Evolutionary conservation across 2,113 vertebrate species (phyloP).

Genomic region (Microcebus lehilahytsara): DNA sequence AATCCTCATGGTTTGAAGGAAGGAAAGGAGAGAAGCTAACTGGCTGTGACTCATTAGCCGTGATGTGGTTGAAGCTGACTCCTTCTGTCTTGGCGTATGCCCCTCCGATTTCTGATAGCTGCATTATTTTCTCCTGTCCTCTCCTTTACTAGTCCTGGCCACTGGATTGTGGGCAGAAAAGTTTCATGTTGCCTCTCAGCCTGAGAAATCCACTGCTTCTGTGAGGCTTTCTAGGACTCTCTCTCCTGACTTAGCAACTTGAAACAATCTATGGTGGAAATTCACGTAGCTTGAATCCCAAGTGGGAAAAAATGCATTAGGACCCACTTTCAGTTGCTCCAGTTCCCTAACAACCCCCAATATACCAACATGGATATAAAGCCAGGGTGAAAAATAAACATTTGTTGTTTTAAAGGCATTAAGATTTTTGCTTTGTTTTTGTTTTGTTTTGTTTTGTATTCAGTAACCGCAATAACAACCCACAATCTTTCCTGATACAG

Average conservation of each 20-base stretch:
- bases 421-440: background rate
- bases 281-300: background rate
- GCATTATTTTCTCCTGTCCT: background rate
- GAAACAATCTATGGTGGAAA: background rate
- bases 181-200: background rate
- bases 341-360: background rate
- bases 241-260: background rate
- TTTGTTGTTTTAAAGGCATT: background rate
- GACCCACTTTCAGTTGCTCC: background rate
- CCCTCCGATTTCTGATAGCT: background rate
- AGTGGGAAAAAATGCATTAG: too few relatives aligned
- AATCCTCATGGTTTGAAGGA: background rate
- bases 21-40: background rate
- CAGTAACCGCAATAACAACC: too few relatives aligned
- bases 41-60: background rate
- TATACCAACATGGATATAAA: background rate
- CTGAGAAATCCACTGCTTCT: background rate
- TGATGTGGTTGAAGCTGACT: background rate
- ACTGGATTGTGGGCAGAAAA: background rate
- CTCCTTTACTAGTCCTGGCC: background rate
- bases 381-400: background rate
- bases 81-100: background rate
- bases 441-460: background rate
- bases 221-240: background rate
- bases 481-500: background rate